Base-by-base conservation (phyloP, 1,140 invertebrate genomes). In the Ectropis grisescens region DNA sequence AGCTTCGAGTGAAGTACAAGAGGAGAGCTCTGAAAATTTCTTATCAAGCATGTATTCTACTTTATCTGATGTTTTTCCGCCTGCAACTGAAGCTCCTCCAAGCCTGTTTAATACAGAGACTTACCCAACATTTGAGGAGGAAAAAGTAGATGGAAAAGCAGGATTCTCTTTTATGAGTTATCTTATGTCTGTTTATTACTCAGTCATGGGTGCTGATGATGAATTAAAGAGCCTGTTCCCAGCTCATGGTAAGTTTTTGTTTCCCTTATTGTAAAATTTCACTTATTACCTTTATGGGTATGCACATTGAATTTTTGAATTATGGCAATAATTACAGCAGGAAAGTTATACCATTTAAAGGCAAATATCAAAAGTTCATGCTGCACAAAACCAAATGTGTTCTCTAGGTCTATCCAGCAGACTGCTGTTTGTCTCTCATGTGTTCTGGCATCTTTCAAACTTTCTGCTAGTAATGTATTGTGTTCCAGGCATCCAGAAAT, bases 131-230 rank as follows among this genome's bases (percentile, higher is more conserved):
- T 29, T 40, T 46, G 33, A 57, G 11, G 49, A n/a, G 13, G 33
- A 51, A 34, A 45, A 57, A 30, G 22, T 37, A 26, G 44, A 47
- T 12, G 22, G 41, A 32, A 37, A 49, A 23, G 57, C n/a, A 32
- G 44, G 47, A 29, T 75, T 71, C 41, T 70, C 69, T 29, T 59
- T 76, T 41, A 32, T 72, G 11, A 55, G 49, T 26, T 80, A 68
- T 38, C 25, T 76, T 11, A 44, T 55, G 9, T 29, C 55, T 23
- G 51, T 41, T 10, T 72, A 70, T 45, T 54, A 53, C 29, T 55
- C 56, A 25, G 29, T 72, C 9, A 60, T 74, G 44, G 65, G 71
- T 11, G 32, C 35, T 10, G 55, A 43, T 34, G 58, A 64, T 22
- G 52, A 76, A 43, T 52, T 47, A n/a, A 64, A 55, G 40, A 57